These are phyloP conservation scores for Andrena flavipes DNA, from an alignment of 2,888 invertebrate species.

Conservation along the genomic window DNA sequence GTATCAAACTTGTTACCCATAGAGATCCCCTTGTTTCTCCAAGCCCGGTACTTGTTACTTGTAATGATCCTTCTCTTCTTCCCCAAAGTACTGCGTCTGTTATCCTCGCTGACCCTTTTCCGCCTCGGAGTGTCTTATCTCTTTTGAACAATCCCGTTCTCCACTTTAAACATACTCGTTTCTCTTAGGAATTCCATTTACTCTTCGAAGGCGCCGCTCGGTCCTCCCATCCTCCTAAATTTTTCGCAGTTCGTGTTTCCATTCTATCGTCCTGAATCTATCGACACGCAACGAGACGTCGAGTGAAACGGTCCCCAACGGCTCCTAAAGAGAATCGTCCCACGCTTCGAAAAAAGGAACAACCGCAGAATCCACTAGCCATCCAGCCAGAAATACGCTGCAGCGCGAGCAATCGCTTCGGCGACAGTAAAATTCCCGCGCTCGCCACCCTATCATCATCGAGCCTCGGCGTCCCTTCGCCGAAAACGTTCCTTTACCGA, in stretches of 20 bases:
- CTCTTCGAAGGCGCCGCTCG: too few species aligned
- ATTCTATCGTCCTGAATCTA: too few species aligned
- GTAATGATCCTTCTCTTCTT: neutral
- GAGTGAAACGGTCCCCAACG: too few species aligned
- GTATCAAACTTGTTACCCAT: neutral
- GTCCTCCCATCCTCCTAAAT: too few species aligned
- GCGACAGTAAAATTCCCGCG: constrained; percentile 40
- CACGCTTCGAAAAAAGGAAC: too few species aligned
- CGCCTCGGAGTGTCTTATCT: neutral
- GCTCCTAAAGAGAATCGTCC: too few species aligned
- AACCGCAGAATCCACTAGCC: neutral
- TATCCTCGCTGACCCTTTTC: too few species aligned
- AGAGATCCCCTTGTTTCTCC: constrained; percentile 1
- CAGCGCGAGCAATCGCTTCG: neutral
- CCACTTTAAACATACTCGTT: neutral
- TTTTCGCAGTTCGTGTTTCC: too few species aligned
- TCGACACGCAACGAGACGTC: too few species aligned
- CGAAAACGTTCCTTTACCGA: constrained; percentile 8
- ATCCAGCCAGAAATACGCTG: neutral
- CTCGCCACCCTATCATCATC: constrained; percentile 47
- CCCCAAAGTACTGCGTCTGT: neutral
- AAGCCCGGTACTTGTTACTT: constrained; percentile 6
- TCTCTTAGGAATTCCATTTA: too few species aligned
- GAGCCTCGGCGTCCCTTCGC: neutral
- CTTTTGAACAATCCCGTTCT: neutral